Base-by-base conservation (phyloP, 2,113 vertebrate genomes). In the Eolophus roseicapilla region DNA sequence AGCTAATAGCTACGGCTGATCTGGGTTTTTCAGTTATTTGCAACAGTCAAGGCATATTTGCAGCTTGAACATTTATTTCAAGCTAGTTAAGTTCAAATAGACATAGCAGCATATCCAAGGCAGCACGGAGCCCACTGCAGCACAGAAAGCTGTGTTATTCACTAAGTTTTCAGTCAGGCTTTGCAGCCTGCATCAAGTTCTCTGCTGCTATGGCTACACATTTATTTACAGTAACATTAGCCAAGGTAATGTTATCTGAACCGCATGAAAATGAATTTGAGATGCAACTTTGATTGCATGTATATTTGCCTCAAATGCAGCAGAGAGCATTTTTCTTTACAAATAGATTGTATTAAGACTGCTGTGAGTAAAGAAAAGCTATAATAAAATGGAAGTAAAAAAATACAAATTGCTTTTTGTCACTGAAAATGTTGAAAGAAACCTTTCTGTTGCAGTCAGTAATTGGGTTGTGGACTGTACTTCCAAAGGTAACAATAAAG, bases 1-100 rank as follows among this genome's bases (percentile, higher is more conserved):
- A 91, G 69, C 84, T 77, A 95, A 88, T 92, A 93, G 39, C 75
- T 96, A 17, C 73, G 84, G 44, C 91, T 96, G 85, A 89, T 93
- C 81, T 71, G 79, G 92, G 69, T 82, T 86, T 92, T 85, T 95
- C 35, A 78, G 69, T 93, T 80, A 92, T 93, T 95, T 91, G 76
- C 80, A 88, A 64, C 49, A 90, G 50, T 93, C 92, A 75, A 81
- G 46, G 57, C 44, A 8, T 70, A 86, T 90, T 82, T 95, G 53
- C 82, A 44, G 28, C 78, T 87, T 85, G 33, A 62, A 77, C 39
- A 29, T 85, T 90, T 95, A 33, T 85, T 92, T 92, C 67, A 76
- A 73, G 41, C 39, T 82, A 46, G 70, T 90, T 75, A 81, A 57
- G 63, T 85, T 81, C 87, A 85, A 74, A 87, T 65, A 60, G 29